Evolutionary conservation across 1,140 invertebrate genomes (phyloP), one percentile per base, ranked within the genome.

Genomic region (Acromyrmex charruanus): DNA sequence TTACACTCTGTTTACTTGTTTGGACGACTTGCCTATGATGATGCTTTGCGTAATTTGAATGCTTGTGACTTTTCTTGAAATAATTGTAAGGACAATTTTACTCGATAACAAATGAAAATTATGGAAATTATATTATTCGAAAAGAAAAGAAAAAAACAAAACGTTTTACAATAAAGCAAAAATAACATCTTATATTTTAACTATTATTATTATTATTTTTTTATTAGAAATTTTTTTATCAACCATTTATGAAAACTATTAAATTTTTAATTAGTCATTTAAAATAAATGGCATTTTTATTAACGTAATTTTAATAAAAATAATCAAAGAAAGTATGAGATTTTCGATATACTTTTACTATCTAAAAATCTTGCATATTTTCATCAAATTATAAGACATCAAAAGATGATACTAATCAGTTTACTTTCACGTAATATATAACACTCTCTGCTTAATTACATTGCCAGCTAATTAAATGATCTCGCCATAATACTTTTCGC

Each of bases 391-490:
- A 10, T n/a, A 58, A 58, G 2, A 10, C n/a, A 21, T 58, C 6
- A 58, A 58, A n/a, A n/a, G 18, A 49, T 51, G 6, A 66, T 49
- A 31, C 14, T 39, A 21, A 68, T 49, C 25, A 65, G 18, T 25
- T 77, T 16, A 77, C 6, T 53, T 35, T 66, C n/a, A 1, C 31
- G 10, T 44, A 10, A 6, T n/a, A n/a, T 35, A 66, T 9, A 16
- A 49, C 16, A 39, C 2, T 65, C 18, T 35, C 44, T 7, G 21
- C n/a, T 2, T 88, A 86, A 89, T 88, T 88, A 85, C n/a, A 2
- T 58, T 14, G 14, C n/a, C 5, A 51, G 59, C 21, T 69, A 87
- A 82, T 90, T 90, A 88, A 72, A 65, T 31, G 44, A 82, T 82
- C 5, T 49, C 55, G n/a, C 18, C 66, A 18, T 12, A 55, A 72